These are phyloP conservation scores for Arrhopalites spinosus DNA, from an alignment of 2,888 invertebrate genomes.

Conservation along the genomic window DNA sequence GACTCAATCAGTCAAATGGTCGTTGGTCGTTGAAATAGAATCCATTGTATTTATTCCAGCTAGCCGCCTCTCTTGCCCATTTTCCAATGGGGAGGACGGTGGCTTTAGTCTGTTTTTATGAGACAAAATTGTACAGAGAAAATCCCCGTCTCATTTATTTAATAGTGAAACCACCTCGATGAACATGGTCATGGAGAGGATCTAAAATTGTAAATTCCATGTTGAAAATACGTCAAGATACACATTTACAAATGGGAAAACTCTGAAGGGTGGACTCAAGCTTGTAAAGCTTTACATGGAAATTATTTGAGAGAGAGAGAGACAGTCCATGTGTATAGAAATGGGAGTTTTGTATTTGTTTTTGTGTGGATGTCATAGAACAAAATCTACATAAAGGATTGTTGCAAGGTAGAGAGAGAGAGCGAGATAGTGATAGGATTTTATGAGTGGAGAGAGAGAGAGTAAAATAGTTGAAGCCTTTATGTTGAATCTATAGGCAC, in stretches of 20 bases:
- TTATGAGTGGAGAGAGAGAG: not conserved
- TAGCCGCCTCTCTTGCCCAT: conserved; percentile 1
- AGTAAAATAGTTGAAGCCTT: not conserved
- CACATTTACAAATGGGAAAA: too few relatives aligned
- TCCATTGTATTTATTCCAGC: conserved; percentile 14
- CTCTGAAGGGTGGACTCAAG: too few relatives aligned
- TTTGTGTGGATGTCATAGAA: not conserved
- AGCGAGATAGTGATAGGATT: not conserved
- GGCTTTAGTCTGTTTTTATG: not conserved
- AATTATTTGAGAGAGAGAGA: too few relatives aligned
- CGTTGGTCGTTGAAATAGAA: conserved; percentile 9
- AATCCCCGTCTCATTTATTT: too few relatives aligned
- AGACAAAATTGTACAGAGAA: not conserved
- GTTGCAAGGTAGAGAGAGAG: not conserved
- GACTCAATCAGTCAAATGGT: conserved; percentile 35
- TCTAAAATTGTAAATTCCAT: too few relatives aligned
- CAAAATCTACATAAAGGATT: conserved; percentile 5
- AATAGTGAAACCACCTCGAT: too few relatives aligned
- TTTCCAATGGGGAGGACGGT: too few relatives aligned
- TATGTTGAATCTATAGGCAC: conserved; percentile 10
- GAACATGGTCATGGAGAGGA: too few relatives aligned
- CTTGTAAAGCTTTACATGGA: too few relatives aligned
- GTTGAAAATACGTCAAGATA: too few relatives aligned
- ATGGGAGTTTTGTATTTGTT: too few relatives aligned
- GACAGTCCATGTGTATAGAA: too few relatives aligned